phyloP scores from a whole-genome alignment of 1,140 invertebrate species.

The Glossosoma conforme region DNA sequence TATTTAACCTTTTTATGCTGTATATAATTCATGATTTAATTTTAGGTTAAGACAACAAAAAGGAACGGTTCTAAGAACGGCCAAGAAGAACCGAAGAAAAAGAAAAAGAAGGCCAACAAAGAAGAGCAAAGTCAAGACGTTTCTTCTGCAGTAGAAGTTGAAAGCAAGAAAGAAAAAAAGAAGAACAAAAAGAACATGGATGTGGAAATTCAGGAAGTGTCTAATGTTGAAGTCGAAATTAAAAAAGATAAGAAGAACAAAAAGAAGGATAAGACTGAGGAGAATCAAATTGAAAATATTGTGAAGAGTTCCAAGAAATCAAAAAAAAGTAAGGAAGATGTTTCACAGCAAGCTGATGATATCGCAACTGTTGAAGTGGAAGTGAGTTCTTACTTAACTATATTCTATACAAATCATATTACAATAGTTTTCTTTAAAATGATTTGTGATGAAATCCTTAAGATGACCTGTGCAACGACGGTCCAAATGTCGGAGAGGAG shows the following conservation, averaged over 20 bases:
- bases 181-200: slow-evolving; percentile 2
- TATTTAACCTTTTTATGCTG: too few species aligned
- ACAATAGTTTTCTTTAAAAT: too few species aligned
- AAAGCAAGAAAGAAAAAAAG: slow-evolving; percentile 21
- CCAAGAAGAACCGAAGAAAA: slow-evolving; percentile 16
- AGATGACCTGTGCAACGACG: too few species aligned
- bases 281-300: slow-evolving; percentile 4
- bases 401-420: too few species aligned
- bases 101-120: slow-evolving; percentile 28
- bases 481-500: too few species aligned
- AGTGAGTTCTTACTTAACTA: too few species aligned
- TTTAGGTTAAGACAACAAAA: slow-evolving; percentile 26
- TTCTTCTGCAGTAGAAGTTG: slow-evolving; percentile 2
- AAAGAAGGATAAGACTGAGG: slow-evolving; percentile 14
- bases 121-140: slow-evolving; percentile 3
- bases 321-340: slow-evolving; percentile 1
- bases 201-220: neutral
- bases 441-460: too few species aligned
- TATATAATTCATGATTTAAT: too few species aligned
- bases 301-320: neutral
- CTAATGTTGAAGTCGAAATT: neutral
- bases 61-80: slow-evolving; percentile 21
- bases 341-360: too few species aligned
- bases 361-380: too few species aligned
- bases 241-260: slow-evolving; percentile 24